Percentiles rank a stretch among this genome's conserved stretches.
phyloP scores from a whole-genome alignment of 2,888 invertebrate genomes.

The Teleiodes luculella region DNA sequence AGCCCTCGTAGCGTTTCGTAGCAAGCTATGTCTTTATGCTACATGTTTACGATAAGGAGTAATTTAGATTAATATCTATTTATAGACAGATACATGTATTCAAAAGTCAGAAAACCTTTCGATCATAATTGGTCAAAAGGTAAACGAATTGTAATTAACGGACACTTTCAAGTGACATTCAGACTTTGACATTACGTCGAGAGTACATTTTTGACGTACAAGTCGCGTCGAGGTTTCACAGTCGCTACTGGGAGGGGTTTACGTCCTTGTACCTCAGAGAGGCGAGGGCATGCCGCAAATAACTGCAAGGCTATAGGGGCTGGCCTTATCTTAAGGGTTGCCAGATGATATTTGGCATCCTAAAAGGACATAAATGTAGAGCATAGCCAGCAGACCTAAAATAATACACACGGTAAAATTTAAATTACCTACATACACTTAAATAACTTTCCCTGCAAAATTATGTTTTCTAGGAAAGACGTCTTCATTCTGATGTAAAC shows the following conservation, averaged over 20 bases:
- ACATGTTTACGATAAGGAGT: too few species aligned
- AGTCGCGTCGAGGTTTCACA: neutral
- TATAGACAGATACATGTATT: too few species aligned
- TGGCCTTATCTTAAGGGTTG: neutral
- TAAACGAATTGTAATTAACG: slow-evolving; percentile 13
- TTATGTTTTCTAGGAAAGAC: too few species aligned
- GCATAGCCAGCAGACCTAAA: too few species aligned
- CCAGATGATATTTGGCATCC: neutral
- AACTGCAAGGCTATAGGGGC: slow-evolving; percentile 13
- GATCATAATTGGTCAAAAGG: slow-evolving; percentile 8
- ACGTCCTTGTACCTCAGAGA: neutral
- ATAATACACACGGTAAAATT: too few species aligned
- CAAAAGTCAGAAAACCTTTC: neutral
- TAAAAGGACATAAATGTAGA: too few species aligned
- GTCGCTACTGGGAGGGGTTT: neutral
- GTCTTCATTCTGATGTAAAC: neutral
- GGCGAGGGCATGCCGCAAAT: slow-evolving; percentile 10
- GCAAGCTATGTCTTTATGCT: too few species aligned
- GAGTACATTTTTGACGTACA: neutral
- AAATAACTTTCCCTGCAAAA: too few species aligned
- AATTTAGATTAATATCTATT: too few species aligned
- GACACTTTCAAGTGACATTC: slow-evolving; percentile 16
- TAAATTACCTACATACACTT: too few species aligned
- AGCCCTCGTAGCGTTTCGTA: too few species aligned
- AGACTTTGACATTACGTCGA: neutral